Conservation (phyloP, 1,140 invertebrate species). For the Drosophila trapezifrons region DNA sequence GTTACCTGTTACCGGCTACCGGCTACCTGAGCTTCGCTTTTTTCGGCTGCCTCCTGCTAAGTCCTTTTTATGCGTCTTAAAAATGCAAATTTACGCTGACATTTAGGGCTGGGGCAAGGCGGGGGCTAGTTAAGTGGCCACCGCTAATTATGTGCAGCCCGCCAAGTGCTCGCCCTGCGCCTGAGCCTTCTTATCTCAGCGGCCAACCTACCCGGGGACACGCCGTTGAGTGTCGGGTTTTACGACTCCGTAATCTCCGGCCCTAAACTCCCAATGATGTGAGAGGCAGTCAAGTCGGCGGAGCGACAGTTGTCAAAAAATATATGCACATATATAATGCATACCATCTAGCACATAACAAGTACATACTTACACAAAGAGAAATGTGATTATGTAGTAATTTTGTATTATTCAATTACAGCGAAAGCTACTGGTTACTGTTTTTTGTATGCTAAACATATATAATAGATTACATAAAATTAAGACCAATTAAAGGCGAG, state of each 20-base stretch:
- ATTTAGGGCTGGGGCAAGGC: constrained; percentile 17
- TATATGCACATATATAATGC: constrained; percentile 52
- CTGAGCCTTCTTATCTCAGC: constrained; percentile 48
- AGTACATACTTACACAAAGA: constrained; percentile 6
- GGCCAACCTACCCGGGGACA: constrained; percentile 20
- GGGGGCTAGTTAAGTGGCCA: constrained; percentile 59
- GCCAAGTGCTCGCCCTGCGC: constrained; percentile 48
- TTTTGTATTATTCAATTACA: too few relatives aligned
- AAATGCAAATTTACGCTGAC: constrained; percentile 79
- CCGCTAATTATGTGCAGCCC: constrained; percentile 75
- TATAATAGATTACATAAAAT: too few relatives aligned
- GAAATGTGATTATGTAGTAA: not conserved
- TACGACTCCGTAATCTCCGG: constrained; percentile 68
- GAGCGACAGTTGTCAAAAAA: constrained; percentile 59
- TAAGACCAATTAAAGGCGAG: too few relatives aligned
- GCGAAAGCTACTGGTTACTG: too few relatives aligned
- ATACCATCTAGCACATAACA: constrained; percentile 26
- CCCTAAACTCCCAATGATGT: constrained; percentile 62
- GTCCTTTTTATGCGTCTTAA: constrained; percentile 64
- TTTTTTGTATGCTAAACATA: too few relatives aligned
- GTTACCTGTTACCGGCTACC: constrained; percentile 18
- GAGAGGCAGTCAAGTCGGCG: constrained; percentile 44
- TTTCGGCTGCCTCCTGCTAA: constrained; percentile 29
- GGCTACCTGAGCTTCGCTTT: not conserved
- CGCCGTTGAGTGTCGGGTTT: constrained; percentile 51